These are phyloP conservation scores for Podotricha telesiphe DNA, from an alignment of 2,888 invertebrate species.

Conservation along the genomic window DNA sequence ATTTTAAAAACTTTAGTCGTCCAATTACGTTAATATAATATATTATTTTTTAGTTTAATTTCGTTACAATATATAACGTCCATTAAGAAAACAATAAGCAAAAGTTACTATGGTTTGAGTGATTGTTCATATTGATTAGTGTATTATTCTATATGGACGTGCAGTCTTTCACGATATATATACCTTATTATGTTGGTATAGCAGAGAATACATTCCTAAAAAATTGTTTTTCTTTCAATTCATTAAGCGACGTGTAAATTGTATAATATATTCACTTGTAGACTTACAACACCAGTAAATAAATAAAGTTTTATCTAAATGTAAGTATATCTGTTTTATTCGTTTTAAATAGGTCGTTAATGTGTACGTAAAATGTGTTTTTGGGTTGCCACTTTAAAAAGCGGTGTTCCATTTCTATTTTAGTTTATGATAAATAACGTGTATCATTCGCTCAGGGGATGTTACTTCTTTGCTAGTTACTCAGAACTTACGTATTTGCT, in stretches of 20 bases:
- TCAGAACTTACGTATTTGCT: constrained; percentile 30
- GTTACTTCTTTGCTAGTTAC: constrained; percentile 25
- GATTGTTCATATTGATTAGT: too few species aligned
- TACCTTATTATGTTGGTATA: not conserved
- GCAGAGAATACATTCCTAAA: not conserved
- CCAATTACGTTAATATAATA: too few species aligned
- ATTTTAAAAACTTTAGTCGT: constrained; percentile 31
- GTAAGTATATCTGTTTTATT: constrained; percentile 34
- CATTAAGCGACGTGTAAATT: not conserved
- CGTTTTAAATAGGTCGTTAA: constrained; percentile 39
- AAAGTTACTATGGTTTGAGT: too few species aligned
- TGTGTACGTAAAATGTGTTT: constrained; percentile 30
- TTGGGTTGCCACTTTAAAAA: constrained; percentile 35
- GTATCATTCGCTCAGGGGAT: constrained; percentile 25
- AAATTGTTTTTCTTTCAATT: not conserved
- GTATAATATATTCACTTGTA: constrained; percentile 9
- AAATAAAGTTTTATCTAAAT: constrained; percentile 29
- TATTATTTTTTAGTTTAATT: too few species aligned
- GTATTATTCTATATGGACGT: too few species aligned
- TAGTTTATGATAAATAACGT: constrained; percentile 26
- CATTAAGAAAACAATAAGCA: too few species aligned
- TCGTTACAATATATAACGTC: too few species aligned
- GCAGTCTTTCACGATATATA: too few species aligned
- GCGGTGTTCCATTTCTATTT: constrained; percentile 35
- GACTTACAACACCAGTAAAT: constrained; percentile 5